A percentile compares a stretch with the other conserved stretches of the same genome.
phyloP scores from a whole-genome alignment of 2,113 vertebrate genomes.

The Syrmaticus mikado region DNA sequence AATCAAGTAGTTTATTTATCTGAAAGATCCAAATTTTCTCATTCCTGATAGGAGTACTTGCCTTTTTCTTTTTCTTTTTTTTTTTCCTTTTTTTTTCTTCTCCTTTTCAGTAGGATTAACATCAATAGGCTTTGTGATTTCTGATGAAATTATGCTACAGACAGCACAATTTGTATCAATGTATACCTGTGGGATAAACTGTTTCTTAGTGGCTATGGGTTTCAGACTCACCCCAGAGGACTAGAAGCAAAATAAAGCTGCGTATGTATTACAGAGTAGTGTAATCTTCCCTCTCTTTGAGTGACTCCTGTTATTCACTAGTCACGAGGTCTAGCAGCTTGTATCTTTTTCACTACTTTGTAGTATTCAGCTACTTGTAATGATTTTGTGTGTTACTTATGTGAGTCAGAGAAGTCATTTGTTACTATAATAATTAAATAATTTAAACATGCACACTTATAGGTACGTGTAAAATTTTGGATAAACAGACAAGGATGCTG shows the following conservation, averaged over 20 bases:
- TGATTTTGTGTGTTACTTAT: neutral
- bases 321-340: neutral
- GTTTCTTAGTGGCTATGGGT: neutral
- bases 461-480: neutral
- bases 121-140: neutral
- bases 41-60: neutral
- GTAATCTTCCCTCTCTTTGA: neutral
- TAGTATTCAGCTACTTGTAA: neutral
- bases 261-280: neutral
- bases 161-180: neutral
- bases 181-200: neutral
- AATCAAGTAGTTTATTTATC: neutral
- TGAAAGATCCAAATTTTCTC: neutral
- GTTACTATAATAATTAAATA: neutral
- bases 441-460: neutral
- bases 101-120: neutral
- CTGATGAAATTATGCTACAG: neutral
- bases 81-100: neutral
- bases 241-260: neutral
- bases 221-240: neutral
- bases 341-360: neutral
- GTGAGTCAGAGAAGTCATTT: neutral
- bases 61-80: neutral
- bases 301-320: neutral
- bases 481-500: neutral